Evolutionary conservation across 2,888 invertebrate genomes (phyloP).

Genomic region (Microctonus aethiopoides): DNA sequence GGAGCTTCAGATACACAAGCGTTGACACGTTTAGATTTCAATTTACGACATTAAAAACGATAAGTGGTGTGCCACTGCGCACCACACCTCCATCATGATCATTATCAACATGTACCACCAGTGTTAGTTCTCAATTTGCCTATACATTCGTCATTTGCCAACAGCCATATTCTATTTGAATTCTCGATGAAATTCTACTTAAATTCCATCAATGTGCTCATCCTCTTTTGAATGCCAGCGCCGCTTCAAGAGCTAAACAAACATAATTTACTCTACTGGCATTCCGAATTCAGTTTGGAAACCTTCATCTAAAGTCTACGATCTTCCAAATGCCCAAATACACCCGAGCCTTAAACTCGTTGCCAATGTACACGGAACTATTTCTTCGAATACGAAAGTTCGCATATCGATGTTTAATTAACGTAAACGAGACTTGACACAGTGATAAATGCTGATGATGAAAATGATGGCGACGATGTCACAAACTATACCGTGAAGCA

Average conservation of each 20-base stretch:
- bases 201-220: constrained; percentile 12
- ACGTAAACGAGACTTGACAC: constrained; percentile 28
- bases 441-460: background rate
- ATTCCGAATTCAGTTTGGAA: background rate
- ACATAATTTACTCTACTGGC: constrained; percentile 59
- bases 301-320: constrained; percentile 35
- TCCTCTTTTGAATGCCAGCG: constrained; percentile 6
- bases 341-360: constrained; percentile 17
- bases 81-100: constrained; percentile 3
- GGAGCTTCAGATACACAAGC: constrained; percentile 55
- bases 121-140: constrained; percentile 39
- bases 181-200: constrained; percentile 46
- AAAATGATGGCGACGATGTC: background rate
- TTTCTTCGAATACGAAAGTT: constrained; percentile 53
- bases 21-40: constrained; percentile 56
- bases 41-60: constrained; percentile 51
- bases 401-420: constrained; percentile 54
- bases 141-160: constrained; percentile 47
- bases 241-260: constrained; percentile 56
- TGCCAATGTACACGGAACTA: constrained; percentile 49
- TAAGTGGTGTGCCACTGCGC: background rate
- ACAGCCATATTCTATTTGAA: constrained; percentile 51
- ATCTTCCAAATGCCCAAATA: constrained; percentile 36
- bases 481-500: background rate
- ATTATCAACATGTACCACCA: background rate